phyloP scores from a whole-genome alignment of 2,888 invertebrate species.

The Liodrosophila aerea region DNA sequence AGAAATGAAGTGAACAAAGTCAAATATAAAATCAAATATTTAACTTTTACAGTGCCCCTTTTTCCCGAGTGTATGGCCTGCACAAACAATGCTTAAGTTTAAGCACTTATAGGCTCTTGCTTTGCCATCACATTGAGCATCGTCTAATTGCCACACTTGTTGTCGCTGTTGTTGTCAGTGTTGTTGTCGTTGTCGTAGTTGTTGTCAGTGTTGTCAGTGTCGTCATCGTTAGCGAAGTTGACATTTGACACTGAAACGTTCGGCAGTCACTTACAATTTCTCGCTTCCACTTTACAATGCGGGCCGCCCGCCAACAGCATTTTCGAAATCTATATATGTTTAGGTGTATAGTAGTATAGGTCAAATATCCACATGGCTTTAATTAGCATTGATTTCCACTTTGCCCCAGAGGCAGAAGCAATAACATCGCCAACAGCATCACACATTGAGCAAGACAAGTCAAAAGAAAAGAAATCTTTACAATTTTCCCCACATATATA shows the following conservation, averaged over 20 bases:
- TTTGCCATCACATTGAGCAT: conserved; percentile 57
- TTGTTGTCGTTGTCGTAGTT: conserved; percentile 18
- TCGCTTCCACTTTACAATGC: conserved; percentile 47
- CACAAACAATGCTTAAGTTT: too few relatives aligned
- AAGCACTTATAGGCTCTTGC: conserved; percentile 33
- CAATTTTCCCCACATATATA: too few relatives aligned
- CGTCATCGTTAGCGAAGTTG: conserved; percentile 54
- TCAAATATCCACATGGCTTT: conserved; percentile 50
- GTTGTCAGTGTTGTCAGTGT: conserved; percentile 32
- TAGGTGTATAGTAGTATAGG: neutral
- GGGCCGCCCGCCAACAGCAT: conserved; percentile 51
- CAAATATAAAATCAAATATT: too few relatives aligned
- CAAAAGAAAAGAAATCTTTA: neutral
- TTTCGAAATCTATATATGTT: conserved; percentile 37
- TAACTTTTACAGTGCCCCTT: too few relatives aligned
- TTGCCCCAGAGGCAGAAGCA: conserved; percentile 35
- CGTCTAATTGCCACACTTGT: conserved; percentile 61
- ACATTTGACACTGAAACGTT: conserved; percentile 66
- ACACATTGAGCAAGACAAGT: neutral
- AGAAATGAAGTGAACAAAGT: too few relatives aligned
- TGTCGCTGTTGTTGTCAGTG: too few relatives aligned
- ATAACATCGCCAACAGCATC: conserved; percentile 12
- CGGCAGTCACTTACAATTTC: conserved; percentile 37
- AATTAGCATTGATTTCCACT: conserved; percentile 74
- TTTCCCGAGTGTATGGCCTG: too few relatives aligned